Evolutionary conservation across 2,888 invertebrate genomes (phyloP).

Genomic region (Phalera bucephala): DNA sequence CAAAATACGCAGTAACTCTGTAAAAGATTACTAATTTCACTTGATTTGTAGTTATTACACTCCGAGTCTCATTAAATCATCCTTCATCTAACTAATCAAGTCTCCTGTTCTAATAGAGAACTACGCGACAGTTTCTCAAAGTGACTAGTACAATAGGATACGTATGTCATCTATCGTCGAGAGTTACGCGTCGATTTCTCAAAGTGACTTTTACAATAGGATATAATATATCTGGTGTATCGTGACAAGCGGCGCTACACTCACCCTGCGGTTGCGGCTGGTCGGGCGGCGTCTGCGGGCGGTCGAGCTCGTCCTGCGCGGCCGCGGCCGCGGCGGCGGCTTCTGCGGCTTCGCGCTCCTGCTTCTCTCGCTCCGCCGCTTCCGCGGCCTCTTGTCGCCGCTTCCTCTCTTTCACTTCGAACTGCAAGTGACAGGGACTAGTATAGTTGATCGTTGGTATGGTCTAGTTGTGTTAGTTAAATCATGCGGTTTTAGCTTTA

Average conservation of each 20-base stretch:
- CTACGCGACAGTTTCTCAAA: too few relatives aligned
- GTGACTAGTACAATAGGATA: too few relatives aligned
- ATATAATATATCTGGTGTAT: too few relatives aligned
- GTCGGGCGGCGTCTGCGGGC: slow-evolving; percentile 60
- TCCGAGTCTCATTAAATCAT: too few relatives aligned
- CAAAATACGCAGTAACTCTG: too few relatives aligned
- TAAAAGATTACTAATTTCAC: too few relatives aligned
- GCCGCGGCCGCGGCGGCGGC: slow-evolving; percentile 65
- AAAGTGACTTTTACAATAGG: too few relatives aligned
- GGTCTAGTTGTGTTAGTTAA: slow-evolving; percentile 6
- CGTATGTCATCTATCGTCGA: not conserved
- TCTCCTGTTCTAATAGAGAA: too few relatives aligned
- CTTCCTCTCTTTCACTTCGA: slow-evolving; percentile 98
- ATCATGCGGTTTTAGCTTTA: slow-evolving; percentile 4
- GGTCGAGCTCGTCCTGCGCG: slow-evolving; percentile 65
- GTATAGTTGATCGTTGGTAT: not conserved
- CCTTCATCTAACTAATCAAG: too few relatives aligned
- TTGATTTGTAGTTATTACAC: too few relatives aligned
- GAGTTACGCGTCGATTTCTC: too few relatives aligned
- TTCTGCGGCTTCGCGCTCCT: slow-evolving; percentile 82
- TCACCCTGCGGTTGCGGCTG: slow-evolving; percentile 63
- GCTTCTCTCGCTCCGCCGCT: slow-evolving; percentile 89
- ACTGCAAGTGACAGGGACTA: slow-evolving; percentile 86
- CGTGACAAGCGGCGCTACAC: too few relatives aligned
- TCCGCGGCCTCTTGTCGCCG: slow-evolving; percentile 93